Evolutionary conservation across 2,888 invertebrate genomes (phyloP).

Genomic region (Cotesia congregata): DNA sequence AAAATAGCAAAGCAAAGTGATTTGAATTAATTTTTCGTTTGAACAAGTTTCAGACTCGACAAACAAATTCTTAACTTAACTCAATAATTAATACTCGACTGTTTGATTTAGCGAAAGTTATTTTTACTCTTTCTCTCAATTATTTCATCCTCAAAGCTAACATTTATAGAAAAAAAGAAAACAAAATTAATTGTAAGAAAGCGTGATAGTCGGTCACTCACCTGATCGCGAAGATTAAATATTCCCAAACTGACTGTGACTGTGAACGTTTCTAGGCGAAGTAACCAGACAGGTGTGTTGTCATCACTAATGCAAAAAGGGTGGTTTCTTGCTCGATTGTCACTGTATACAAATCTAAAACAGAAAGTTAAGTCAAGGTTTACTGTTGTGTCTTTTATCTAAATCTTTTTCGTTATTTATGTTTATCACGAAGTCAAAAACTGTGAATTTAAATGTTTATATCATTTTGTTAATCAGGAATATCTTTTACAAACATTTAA

Average conservation of each 20-base stretch:
- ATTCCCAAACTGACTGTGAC: neutral
- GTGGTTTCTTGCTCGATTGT: neutral
- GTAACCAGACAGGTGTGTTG: neutral
- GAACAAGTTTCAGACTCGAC: neutral
- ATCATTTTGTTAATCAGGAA: neutral
- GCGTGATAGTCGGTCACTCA: constrained; percentile 24
- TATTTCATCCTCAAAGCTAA: neutral
- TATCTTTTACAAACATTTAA: too few species aligned
- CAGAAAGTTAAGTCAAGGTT: neutral
- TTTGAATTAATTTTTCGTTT: constrained; percentile 21
- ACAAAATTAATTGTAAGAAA: constrained; percentile 5
- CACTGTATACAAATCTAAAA: constrained; percentile 12
- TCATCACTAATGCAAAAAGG: neutral
- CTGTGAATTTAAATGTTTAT: neutral
- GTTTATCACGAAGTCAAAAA: constrained; percentile 1
- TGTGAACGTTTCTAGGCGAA: neutral
- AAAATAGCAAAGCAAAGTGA: neutral
- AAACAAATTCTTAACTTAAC: neutral
- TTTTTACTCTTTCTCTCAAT: neutral
- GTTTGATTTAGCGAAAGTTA: neutral
- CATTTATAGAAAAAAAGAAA: neutral
- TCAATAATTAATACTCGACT: neutral
- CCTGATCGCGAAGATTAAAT: constrained; percentile 14
- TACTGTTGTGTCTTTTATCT: neutral
- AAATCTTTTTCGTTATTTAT: neutral